phyloP scores from a whole-genome alignment of 2,797 vertebrate species.

The Pelobates cultripes region DNA sequence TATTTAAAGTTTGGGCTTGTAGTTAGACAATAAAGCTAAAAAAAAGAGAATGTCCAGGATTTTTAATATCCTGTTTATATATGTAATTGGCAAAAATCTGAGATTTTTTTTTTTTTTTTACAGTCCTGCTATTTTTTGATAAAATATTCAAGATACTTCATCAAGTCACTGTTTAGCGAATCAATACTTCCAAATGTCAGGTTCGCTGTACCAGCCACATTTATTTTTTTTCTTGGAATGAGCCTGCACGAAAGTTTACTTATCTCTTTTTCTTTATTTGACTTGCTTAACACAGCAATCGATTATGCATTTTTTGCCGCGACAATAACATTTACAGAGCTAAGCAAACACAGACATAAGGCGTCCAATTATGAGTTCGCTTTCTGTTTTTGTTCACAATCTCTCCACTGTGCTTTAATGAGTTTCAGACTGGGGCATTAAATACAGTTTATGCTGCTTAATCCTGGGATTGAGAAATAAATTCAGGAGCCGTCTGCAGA shows the following conservation, averaged over 20 bases:
- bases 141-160: too few relatives aligned
- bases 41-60: too few relatives aligned
- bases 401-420: slow-evolving; percentile 45
- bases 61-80: too few relatives aligned
- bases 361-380: slow-evolving; percentile 41
- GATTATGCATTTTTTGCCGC: slow-evolving; percentile 31
- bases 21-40: too few relatives aligned
- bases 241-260: not conserved
- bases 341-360: slow-evolving; percentile 50
- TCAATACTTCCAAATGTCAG: too few relatives aligned
- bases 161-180: too few relatives aligned
- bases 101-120: too few relatives aligned
- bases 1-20: too few relatives aligned
- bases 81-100: too few relatives aligned
- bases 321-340: slow-evolving; percentile 35
- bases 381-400: slow-evolving; percentile 27
- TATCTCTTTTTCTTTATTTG: not conserved
- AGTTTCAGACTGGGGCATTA: slow-evolving; percentile 46
- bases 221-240: not conserved
- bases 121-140: too few relatives aligned
- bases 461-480: slow-evolving; percentile 46
- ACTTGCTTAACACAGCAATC: slow-evolving; percentile 10
- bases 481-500: slow-evolving; percentile 4
- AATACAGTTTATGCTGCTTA: slow-evolving; percentile 51
- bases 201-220: too few relatives aligned